These are phyloP conservation scores for Archocentrus centrarchus DNA, from an alignment of 2,113 vertebrate genomes.

Conservation along the genomic window DNA sequence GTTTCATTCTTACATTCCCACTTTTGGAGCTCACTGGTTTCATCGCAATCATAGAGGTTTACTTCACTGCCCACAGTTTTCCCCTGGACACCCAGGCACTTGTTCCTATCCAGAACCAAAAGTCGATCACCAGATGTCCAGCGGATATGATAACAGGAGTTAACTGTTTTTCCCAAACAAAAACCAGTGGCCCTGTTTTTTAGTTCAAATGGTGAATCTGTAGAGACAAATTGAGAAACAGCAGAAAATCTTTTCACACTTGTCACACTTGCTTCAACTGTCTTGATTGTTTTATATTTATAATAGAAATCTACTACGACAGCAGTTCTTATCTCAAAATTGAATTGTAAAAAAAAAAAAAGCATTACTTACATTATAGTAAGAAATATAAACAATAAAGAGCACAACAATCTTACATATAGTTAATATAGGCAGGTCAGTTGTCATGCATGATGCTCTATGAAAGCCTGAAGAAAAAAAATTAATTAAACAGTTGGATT, in stretches of 20 bases:
- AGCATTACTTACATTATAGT: not conserved
- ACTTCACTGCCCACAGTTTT: slow-evolving; percentile 83
- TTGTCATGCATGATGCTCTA: not conserved
- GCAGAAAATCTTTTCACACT: not conserved
- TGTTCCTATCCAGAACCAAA: slow-evolving; percentile 73
- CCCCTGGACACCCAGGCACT: slow-evolving; percentile 86
- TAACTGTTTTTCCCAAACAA: slow-evolving; percentile 12
- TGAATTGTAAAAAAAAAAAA: not conserved
- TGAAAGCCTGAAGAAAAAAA: not conserved
- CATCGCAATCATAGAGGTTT: slow-evolving; percentile 84
- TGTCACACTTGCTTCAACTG: not conserved
- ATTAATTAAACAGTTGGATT: not conserved
- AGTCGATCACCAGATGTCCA: slow-evolving; percentile 87
- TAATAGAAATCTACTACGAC: not conserved
- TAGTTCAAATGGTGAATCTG: slow-evolving; percentile 57
- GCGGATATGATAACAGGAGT: slow-evolving; percentile 50
- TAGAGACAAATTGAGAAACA: not conserved
- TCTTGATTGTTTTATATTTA: not conserved
- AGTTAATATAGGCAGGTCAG: not conserved
- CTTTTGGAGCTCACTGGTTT: slow-evolving; percentile 83
- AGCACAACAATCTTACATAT: not conserved
- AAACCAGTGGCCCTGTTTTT: slow-evolving; percentile 27
- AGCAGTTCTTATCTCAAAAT: not conserved
- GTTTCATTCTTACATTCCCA: slow-evolving; percentile 91
- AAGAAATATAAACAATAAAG: not conserved